Evolutionary conservation across 2,113 vertebrate species (phyloP).

Genomic region (Equus quagga): DNA sequence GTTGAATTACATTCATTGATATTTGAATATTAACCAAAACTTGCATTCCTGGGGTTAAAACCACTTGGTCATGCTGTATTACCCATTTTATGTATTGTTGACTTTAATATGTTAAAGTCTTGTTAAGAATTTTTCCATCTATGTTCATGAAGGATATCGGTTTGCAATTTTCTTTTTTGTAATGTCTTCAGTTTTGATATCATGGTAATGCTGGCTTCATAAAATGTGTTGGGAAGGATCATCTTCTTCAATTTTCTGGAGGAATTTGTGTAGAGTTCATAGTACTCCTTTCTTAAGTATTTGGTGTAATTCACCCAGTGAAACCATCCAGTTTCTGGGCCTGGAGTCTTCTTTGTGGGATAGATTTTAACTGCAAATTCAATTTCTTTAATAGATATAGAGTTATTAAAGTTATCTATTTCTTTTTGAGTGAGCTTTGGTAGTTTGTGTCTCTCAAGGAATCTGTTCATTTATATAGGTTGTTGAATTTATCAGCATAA

Average conservation of each 20-base stretch:
- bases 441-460: not conserved
- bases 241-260: not conserved
- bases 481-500: not conserved
- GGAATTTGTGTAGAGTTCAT: not conserved
- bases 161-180: not conserved
- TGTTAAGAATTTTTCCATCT: not conserved
- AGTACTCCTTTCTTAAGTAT: not conserved
- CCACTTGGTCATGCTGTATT: not conserved
- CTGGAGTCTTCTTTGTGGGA: not conserved
- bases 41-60: not conserved
- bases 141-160: not conserved
- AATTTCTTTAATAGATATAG: not conserved
- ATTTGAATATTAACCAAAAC: not conserved
- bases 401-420: not conserved
- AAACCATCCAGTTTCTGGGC: not conserved
- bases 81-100: not conserved
- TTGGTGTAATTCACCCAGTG: not conserved
- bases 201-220: not conserved
- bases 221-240: constrained; percentile 3
- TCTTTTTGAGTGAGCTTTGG: not conserved
- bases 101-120: not conserved
- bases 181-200: not conserved
- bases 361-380: not conserved
- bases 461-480: not conserved
- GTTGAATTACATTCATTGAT: not conserved